Evolutionary conservation across 1,140 invertebrate genomes (phyloP).

Genomic region (Nebria ingens): DNA sequence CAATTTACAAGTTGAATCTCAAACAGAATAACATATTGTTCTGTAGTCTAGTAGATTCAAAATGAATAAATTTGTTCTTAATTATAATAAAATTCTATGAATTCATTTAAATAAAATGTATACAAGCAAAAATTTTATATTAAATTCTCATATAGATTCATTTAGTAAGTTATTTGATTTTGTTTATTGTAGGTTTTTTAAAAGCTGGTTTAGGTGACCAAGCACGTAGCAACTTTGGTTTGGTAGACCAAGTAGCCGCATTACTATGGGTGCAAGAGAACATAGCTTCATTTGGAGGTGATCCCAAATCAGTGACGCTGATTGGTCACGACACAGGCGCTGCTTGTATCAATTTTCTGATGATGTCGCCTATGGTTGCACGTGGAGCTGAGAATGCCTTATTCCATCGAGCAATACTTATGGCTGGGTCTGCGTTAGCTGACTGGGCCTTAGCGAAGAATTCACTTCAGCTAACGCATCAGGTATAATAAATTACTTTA

Average conservation of each 20-base stretch:
- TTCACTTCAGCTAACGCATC: conserved; percentile 64
- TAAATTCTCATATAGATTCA: no score
- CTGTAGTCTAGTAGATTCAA: no score
- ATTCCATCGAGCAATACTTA: conserved; percentile 85
- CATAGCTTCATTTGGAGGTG: conserved; percentile 75
- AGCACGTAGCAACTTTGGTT: conserved; percentile 72
- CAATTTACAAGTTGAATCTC: no score
- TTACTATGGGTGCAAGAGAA: conserved; percentile 82
- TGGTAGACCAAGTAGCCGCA: conserved; percentile 80
- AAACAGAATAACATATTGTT: no score
- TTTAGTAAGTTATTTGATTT: no score
- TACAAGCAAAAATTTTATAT: no score
- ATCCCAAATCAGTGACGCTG: conserved; percentile 72
- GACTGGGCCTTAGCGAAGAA: conserved; percentile 80
- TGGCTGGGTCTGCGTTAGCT: conserved; percentile 86
- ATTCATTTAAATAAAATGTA: no score
- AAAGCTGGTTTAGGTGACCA: conserved; percentile 59
- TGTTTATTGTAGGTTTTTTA: conserved; percentile 57
- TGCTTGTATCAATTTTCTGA: conserved; percentile 79
- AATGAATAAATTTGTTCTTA: no score
- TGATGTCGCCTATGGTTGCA: conserved; percentile 64
- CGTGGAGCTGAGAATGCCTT: conserved; percentile 48
- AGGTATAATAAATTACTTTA: no score
- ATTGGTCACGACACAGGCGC: conserved; percentile 92
- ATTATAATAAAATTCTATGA: no score